Percentiles rank a stretch among this genome's conserved stretches.
Conservation (phyloP, 2,797 vertebrate genomes). For the Halcyon leucocephala region DNA sequence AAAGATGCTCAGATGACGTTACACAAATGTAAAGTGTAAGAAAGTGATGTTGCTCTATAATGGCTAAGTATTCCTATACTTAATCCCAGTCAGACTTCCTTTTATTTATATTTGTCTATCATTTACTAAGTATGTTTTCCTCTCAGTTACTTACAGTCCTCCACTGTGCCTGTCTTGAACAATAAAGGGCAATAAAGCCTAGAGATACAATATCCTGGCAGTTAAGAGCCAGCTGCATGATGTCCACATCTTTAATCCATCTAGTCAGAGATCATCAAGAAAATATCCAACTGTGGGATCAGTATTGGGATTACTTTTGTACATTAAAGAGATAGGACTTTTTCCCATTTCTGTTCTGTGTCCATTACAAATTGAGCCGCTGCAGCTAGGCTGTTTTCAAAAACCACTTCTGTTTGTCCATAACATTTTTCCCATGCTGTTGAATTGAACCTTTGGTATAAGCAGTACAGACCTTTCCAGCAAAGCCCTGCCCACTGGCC, state of each 20-base stretch:
- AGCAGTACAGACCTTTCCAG: background rate
- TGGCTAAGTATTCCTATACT: background rate
- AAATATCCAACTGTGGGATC: constrained; percentile 25
- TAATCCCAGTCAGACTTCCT: background rate
- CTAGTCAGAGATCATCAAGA: constrained; percentile 8
- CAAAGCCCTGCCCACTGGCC: background rate
- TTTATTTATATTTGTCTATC: background rate
- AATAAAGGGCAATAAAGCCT: background rate
- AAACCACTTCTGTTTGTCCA: background rate
- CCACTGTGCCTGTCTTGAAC: background rate
- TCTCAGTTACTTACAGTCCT: background rate
- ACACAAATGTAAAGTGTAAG: background rate
- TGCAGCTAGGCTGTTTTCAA: background rate
- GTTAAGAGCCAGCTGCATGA: constrained; percentile 17
- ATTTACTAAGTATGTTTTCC: background rate
- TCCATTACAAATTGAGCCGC: background rate
- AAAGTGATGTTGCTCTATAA: background rate
- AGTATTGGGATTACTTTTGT: background rate
- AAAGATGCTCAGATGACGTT: background rate
- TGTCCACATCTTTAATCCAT: constrained; percentile 4
- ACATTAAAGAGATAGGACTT: background rate
- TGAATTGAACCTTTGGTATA: background rate
- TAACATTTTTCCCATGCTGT: background rate
- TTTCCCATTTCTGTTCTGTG: background rate
- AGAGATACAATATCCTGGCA: constrained; percentile 20